Conservation (phyloP, 2,888 invertebrate species). For the Zootermopsis nevadensis region DNA sequence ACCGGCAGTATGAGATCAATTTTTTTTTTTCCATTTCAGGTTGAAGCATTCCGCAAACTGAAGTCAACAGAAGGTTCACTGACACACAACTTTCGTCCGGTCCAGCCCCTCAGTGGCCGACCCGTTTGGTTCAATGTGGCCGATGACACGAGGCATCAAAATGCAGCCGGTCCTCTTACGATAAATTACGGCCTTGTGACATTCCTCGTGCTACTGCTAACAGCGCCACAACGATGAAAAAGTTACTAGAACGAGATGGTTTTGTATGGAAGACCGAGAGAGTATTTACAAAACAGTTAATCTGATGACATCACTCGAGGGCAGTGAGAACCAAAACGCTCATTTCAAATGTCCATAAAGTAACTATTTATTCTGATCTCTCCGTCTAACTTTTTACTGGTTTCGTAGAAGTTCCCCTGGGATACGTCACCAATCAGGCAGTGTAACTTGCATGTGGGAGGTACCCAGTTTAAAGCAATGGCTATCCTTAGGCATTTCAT, state of each 20-base stretch:
- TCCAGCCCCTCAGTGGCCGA: slow-evolving; percentile 81
- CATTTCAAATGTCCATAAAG: too few species aligned
- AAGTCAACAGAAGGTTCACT: slow-evolving; percentile 74
- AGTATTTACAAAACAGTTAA: too few species aligned
- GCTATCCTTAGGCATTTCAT: too few species aligned
- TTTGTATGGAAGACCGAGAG: too few species aligned
- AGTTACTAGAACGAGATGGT: neutral
- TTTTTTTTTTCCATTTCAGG: slow-evolving; percentile 66
- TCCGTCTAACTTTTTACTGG: too few species aligned
- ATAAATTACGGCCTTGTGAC: neutral
- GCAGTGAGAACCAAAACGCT: too few species aligned
- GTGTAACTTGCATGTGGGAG: too few species aligned
- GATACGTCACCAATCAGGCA: too few species aligned
- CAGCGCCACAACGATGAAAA: neutral
- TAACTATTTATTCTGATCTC: too few species aligned
- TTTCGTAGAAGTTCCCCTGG: too few species aligned
- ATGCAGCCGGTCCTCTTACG: neutral
- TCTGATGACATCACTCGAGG: too few species aligned
- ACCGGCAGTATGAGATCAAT: neutral
- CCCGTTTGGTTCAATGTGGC: slow-evolving; percentile 71
- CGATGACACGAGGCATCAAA: slow-evolving; percentile 53
- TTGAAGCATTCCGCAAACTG: slow-evolving; percentile 78
- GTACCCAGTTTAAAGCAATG: too few species aligned
- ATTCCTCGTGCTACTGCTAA: neutral
- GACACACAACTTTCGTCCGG: slow-evolving; percentile 84